A percentile compares a stretch with the other conserved stretches of the same genome.
Evolutionary conservation across 2,888 invertebrate species (phyloP).

Genomic region (Protodeltote pygarga): DNA sequence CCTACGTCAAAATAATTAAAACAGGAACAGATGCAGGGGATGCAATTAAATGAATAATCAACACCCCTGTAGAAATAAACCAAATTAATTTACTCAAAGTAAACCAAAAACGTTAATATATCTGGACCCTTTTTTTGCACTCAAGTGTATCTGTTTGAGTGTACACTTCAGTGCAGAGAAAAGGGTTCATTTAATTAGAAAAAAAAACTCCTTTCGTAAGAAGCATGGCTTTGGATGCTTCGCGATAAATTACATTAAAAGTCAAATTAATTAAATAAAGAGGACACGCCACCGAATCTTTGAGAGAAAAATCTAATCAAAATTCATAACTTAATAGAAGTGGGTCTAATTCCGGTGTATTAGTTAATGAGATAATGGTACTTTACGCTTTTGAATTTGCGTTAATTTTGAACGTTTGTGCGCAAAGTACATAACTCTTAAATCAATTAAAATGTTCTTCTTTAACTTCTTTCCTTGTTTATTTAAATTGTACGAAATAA

Average conservation of each 20-base stretch:
- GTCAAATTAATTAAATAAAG: constrained; percentile 75
- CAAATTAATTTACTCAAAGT: constrained; percentile 35
- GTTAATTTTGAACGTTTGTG: neutral
- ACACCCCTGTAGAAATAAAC: constrained; percentile 29
- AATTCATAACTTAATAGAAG: constrained; percentile 61
- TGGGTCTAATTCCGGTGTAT: constrained; percentile 46
- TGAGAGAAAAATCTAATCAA: constrained; percentile 60
- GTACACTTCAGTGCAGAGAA: constrained; percentile 33
- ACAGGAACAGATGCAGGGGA: constrained; percentile 33
- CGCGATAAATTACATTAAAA: constrained; percentile 77
- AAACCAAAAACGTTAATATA: constrained; percentile 45
- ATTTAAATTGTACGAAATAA: no score
- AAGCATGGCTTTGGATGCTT: constrained; percentile 43
- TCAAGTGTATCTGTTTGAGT: no score
- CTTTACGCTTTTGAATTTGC: constrained; percentile 17
- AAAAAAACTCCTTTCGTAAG: constrained; percentile 22
- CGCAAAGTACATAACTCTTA: neutral
- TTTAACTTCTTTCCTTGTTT: no score
- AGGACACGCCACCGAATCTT: constrained; percentile 62
- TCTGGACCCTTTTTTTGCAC: no score
- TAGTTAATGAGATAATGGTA: constrained; percentile 41
- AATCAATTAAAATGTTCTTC: no score
- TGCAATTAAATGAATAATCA: constrained; percentile 44
- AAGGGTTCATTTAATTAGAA: constrained; percentile 39
- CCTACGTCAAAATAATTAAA: constrained; percentile 48